Evolutionary conservation across 2,888 invertebrate species (phyloP), one percentile per base, ranked within the genome.

Genomic region (Linnaemya tessellans): DNA sequence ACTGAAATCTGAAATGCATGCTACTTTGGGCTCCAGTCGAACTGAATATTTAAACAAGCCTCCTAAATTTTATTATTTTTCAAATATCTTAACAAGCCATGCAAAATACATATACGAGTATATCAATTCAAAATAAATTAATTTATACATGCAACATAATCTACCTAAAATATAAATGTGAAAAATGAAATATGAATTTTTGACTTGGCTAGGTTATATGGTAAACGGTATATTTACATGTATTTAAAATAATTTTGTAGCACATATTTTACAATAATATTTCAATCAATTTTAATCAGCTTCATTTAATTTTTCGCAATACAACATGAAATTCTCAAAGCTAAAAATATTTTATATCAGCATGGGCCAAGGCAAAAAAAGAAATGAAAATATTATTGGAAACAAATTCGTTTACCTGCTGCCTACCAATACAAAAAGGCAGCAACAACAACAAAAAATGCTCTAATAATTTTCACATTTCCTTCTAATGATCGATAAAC

Each of bases 401-500:
- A 73, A 73, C n/a, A 74, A 73, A 80, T 73, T 62, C 54, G 43
- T 71, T 71, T 41, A 71, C 62, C 68, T 75, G 30, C 68, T 75
- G 30, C 35, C 51, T 5, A 46, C 11, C 9, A 64, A 22, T 20
- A 41, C 25, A 62, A 38, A 43, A 68, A 82, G 58, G n/a, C n/a
- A n/a, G n/a, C n/a, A 41, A 41, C 3, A 41, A 9, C 10, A 41
- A 41, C 10, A 41, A 41, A 41, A 41, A 41, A 41, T 65, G 70
- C 77, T 82, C 46, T 58, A 82, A 77, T 77, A 77, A 77, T 67
- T 71, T 83, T 51, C 22, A 68, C n/a, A 80, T 84, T 84, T 84
- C 77, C 77, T 80, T 71, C 60, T 71, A 84, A 62, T 77, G 71
- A 80, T 84, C 84, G 77, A 80, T 84, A 80, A 84, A 80, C 80